Base-by-base conservation (phyloP, 1,140 invertebrate species). In the Carposina sasakii region DNA sequence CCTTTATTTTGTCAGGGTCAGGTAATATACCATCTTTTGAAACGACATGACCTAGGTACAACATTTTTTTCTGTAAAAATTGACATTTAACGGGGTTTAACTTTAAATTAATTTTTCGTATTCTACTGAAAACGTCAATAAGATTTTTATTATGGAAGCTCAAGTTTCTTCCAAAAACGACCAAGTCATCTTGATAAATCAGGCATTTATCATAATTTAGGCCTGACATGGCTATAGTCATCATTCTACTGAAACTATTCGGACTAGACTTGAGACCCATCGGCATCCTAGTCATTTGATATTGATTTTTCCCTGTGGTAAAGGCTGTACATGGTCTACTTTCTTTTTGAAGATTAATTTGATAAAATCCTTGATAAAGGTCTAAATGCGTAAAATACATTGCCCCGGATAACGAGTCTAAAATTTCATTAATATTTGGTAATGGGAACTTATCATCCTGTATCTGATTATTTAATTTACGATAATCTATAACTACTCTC, bases 311-410 rank as follows among this genome's bases (percentile, higher is more conserved):
- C 13, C 60, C 52, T 0, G 71, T 68, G 19, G 61, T 67, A 45
- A 87, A 87, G 1, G 82, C 85, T 3, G 87, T 88, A 36, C 39
- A 53, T 45, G 54, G 43, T 19, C 43, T 30, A 44, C 42, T 51
- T 10, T 42, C 13, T 61, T 87, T 87, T 0, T 68, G 43, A 17
- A 56, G 61, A 52, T 83, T 42, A 16, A 89, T 71, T 62, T 90
- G 86, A 67, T 83, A 84, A 59, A 83, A 89, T 0, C 87, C 87
- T 15, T 63, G 72, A 0, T 69, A 58, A 12, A 88, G 52, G 60
- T 89, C 86, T 5, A 88, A 51, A 4, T 81, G 76, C 10, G 77
- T 73, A 58, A 88, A 88, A 54, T 77, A 86, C 21, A 68, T 70
- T 16, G 68, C 63, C 31, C 79, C 76, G n/a, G 57, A 54, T 41